These are phyloP conservation scores for Rhabdornis inornatus DNA, from an alignment of 2,113 vertebrate species.

Conservation along the genomic window DNA sequence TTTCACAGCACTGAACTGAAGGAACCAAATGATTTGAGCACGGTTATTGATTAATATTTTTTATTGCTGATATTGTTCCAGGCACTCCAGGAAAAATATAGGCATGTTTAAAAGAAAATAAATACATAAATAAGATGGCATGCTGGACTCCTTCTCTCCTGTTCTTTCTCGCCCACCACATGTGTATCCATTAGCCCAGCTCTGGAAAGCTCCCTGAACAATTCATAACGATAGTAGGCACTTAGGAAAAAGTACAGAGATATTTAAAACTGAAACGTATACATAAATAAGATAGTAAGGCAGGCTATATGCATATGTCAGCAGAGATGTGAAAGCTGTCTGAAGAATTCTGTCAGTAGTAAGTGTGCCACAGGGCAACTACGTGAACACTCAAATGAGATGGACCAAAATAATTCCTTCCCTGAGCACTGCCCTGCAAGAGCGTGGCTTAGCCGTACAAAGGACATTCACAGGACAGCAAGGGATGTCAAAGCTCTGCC, in stretches of 20 bases:
- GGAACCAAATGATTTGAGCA: neutral
- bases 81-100: constrained; percentile 1
- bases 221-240: neutral
- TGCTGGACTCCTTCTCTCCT: neutral
- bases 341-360: neutral
- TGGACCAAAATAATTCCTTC: neutral
- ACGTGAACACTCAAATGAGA: neutral
- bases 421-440: neutral
- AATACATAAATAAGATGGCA: constrained; percentile 20
- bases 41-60: constrained; percentile 29
- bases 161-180: neutral
- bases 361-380: neutral
- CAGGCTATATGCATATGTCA: neutral
- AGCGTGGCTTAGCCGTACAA: rapidly evolving
- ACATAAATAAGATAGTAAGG: constrained; percentile 15
- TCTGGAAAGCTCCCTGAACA: neutral
- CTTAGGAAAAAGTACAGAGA: neutral
- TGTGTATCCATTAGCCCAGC: neutral
- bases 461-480: neutral
- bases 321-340: neutral
- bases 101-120: constrained; percentile 22
- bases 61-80: constrained; percentile 25
- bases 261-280: neutral
- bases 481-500: neutral
- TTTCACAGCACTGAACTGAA: neutral